These are phyloP conservation scores for Carabus problematicus DNA, from an alignment of 2,888 invertebrate species.

Conservation along the genomic window DNA sequence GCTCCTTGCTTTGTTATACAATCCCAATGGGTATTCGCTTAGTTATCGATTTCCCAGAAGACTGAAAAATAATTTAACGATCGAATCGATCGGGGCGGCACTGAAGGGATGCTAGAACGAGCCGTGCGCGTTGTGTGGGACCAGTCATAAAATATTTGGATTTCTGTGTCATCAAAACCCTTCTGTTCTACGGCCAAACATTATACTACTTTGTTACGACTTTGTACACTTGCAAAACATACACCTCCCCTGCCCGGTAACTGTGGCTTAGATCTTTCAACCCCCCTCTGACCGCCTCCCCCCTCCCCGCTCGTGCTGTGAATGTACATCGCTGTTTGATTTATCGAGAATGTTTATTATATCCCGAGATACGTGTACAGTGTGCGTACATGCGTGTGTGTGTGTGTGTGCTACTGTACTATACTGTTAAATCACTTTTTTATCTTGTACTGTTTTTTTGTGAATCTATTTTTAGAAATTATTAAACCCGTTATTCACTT, in stretches of 20 bases:
- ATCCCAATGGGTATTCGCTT: conserved; percentile 38
- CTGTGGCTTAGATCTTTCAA: no score
- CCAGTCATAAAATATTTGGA: conserved; percentile 35
- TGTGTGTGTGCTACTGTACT: no score
- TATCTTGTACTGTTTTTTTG: conserved; percentile 25
- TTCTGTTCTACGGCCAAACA: not conserved
- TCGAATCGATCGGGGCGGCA: conserved; percentile 26
- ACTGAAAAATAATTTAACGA: conserved; percentile 40
- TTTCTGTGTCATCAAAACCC: conserved; percentile 38
- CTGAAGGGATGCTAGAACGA: conserved; percentile 21
- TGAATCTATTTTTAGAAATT: conserved; percentile 29
- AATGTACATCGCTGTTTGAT: conserved; percentile 22
- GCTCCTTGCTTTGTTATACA: conserved; percentile 38
- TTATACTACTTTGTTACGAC: conserved; percentile 27
- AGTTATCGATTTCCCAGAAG: conserved; percentile 39
- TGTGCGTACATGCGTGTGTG: not conserved
- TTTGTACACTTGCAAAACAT: conserved; percentile 5
- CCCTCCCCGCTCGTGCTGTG: not conserved
- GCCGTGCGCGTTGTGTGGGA: conserved; percentile 3
- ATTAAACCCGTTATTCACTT: conserved; percentile 38
- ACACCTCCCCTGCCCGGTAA: no score
- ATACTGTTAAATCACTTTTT: conserved; percentile 24
- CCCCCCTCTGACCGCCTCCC: no score
- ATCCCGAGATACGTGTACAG: not conserved
- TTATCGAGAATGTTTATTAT: conserved; percentile 28